Conservation (phyloP, 2,888 invertebrate species). For the Tipula lateralis region DNA sequence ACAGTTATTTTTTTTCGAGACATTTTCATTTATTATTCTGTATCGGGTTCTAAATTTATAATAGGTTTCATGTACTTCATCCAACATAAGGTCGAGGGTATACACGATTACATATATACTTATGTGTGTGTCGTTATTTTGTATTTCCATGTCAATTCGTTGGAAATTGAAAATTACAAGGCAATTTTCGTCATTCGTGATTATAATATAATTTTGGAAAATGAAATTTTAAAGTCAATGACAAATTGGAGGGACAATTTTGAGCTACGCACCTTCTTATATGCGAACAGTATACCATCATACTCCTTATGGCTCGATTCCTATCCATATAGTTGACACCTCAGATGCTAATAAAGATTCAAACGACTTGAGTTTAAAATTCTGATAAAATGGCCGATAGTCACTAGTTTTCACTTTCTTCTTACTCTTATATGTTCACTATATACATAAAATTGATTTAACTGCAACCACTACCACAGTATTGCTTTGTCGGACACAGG, state of each 20-base stretch:
- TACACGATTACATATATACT: too few relatives aligned
- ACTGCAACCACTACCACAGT: too few relatives aligned
- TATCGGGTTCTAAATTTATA: neutral
- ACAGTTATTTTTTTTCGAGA: neutral
- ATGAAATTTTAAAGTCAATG: neutral
- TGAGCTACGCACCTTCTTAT: neutral
- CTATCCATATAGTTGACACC: too few relatives aligned
- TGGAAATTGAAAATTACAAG: neutral
- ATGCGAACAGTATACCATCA: neutral
- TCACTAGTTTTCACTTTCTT: too few relatives aligned
- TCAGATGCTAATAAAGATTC: too few relatives aligned
- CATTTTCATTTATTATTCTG: neutral
- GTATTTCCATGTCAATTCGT: neutral
- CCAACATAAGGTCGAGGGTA: too few relatives aligned
- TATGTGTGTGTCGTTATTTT: neutral
- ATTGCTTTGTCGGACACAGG: too few relatives aligned
- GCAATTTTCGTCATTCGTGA: neutral
- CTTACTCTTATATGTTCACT: too few relatives aligned
- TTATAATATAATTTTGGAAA: neutral
- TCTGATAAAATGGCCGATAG: too few relatives aligned
- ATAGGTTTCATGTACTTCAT: neutral
- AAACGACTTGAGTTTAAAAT: too few relatives aligned
- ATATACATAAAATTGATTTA: neutral
- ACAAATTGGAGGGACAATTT: neutral
- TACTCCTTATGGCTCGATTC: neutral